Evolutionary conservation across 2,888 invertebrate genomes (phyloP).

Genomic region (Lepidochitona cinerea): DNA sequence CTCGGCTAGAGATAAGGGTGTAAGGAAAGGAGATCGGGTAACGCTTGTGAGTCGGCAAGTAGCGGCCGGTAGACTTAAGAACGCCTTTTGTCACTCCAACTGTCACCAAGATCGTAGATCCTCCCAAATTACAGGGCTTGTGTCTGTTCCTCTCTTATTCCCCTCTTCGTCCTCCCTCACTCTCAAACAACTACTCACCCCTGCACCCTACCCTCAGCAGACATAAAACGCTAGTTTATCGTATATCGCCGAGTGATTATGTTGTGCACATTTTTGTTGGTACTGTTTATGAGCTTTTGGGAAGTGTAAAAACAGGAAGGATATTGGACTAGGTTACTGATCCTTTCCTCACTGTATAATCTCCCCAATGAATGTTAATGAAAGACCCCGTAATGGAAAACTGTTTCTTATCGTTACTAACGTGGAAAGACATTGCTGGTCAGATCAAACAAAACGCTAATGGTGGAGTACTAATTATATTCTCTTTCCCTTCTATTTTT

Average conservation of each 20-base stretch:
- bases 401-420: not conserved
- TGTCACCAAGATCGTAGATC: constrained; percentile 1
- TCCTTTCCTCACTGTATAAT: not conserved
- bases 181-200: too few species aligned
- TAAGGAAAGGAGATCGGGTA: not conserved
- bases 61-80: not conserved
- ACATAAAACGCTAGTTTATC: not conserved
- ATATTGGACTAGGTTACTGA: too few species aligned
- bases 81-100: constrained; percentile 4
- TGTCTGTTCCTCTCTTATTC: not conserved
- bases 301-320: too few species aligned
- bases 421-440: not conserved
- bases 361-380: not conserved
- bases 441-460: not conserved
- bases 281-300: not conserved
- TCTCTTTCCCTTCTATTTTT: too few species aligned
- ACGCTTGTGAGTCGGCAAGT: not conserved
- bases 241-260: not conserved
- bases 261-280: not conserved
- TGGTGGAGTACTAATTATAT: too few species aligned
- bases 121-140: not conserved
- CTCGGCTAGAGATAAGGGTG: not conserved
- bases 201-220: not conserved
- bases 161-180: not conserved
- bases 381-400: not conserved